A percentile compares a stretch with the other conserved stretches of the same genome.
Evolutionary conservation across 2,888 invertebrate species (phyloP).

Genomic region (Drosophila acutilabella): DNA sequence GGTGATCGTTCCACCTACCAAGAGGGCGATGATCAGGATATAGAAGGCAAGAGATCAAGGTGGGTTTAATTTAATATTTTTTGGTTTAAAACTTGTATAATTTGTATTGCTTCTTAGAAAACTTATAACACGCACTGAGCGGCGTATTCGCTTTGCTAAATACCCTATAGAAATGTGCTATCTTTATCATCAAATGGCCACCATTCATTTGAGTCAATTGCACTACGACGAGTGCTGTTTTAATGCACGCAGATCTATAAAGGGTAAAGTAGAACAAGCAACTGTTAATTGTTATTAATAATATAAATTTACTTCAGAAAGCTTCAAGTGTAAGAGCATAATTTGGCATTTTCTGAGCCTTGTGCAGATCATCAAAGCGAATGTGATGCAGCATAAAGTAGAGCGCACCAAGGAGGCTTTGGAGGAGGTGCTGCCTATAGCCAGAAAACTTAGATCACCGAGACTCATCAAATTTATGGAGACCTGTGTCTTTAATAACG

Average conservation of each 20-base stretch:
- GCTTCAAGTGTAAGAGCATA: conserved; percentile 66
- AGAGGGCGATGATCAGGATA: conserved; percentile 69
- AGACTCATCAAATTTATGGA: conserved; percentile 47
- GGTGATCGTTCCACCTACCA: conserved; percentile 82
- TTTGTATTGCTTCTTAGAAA: conserved; percentile 33
- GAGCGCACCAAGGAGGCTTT: conserved; percentile 75
- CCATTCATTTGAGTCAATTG: conserved; percentile 65
- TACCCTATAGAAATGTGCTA: conserved; percentile 81
- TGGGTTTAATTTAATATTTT: background rate
- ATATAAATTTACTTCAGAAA: conserved; percentile 38
- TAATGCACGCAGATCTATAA: conserved; percentile 70
- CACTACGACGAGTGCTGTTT: conserved; percentile 80
- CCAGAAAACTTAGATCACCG: background rate
- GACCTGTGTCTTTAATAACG: conserved; percentile 35
- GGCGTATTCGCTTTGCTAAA: conserved; percentile 77
- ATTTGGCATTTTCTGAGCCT: conserved; percentile 78
- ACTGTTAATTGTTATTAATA: no score
- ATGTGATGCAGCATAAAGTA: conserved; percentile 77
- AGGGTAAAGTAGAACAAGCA: conserved; percentile 28
- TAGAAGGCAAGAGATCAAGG: conserved; percentile 32
- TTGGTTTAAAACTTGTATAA: background rate
- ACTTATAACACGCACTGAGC: conserved; percentile 65
- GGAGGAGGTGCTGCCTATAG: conserved; percentile 46
- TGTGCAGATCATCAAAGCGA: conserved; percentile 75
- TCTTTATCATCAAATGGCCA: conserved; percentile 75